phyloP scores from a whole-genome alignment of 2,113 vertebrate species.

The Cyanistes caeruleus region DNA sequence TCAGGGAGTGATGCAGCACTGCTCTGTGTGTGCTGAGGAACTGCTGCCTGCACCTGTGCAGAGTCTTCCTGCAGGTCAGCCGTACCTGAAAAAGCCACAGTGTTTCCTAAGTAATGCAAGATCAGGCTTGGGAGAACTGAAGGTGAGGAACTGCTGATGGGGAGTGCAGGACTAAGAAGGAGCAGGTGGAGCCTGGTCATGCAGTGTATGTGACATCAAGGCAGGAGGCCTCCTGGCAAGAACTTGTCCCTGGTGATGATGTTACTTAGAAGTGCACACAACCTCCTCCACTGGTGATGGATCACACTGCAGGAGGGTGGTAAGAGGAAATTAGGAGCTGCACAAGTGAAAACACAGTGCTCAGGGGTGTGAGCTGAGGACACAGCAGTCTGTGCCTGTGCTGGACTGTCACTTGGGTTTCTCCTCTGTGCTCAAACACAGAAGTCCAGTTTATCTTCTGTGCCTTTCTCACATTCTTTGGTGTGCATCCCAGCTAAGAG shows the following conservation, averaged over 20 bases:
- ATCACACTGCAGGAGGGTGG: not conserved
- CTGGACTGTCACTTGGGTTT: not conserved
- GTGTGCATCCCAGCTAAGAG: not conserved
- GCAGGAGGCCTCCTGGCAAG: not conserved
- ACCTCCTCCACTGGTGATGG: rapidly evolving
- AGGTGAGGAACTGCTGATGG: not conserved
- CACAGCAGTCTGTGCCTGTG: not conserved
- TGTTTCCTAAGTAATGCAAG: not conserved
- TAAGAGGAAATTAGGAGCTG: not conserved
- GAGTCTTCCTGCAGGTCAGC: not conserved
- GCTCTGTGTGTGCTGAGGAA: not conserved
- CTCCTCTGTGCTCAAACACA: not conserved
- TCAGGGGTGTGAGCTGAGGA: not conserved
- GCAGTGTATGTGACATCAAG: not conserved
- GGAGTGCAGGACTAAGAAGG: not conserved
- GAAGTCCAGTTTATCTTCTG: not conserved
- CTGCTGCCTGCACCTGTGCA: not conserved
- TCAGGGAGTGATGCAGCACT: rapidly evolving
- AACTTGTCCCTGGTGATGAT: not conserved
- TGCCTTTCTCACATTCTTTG: not conserved
- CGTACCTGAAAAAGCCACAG: rapidly evolving
- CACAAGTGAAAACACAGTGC: not conserved
- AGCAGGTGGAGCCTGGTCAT: rapidly evolving
- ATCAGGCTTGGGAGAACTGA: rapidly evolving
- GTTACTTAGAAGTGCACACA: not conserved